These are phyloP conservation scores for Notodromas monacha DNA, from an alignment of 2,888 invertebrate species.

Conservation along the genomic window DNA sequence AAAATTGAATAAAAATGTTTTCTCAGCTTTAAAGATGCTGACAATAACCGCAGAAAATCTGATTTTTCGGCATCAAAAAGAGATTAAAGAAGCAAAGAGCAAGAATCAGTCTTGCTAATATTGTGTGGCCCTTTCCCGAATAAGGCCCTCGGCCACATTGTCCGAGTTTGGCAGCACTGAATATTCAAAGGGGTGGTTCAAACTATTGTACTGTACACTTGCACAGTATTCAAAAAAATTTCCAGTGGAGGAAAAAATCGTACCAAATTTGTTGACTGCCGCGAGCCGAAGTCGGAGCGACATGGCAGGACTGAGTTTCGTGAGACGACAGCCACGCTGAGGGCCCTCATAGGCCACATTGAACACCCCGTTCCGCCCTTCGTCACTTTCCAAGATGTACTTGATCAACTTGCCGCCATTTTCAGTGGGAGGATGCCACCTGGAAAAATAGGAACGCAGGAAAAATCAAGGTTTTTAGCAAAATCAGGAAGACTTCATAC, in stretches of 20 bases:
- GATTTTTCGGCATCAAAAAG: neutral
- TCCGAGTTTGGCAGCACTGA: no score
- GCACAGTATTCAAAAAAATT: no score
- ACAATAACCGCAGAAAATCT: neutral
- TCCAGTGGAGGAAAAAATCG: conserved; percentile 20
- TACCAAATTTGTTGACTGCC: conserved; percentile 46
- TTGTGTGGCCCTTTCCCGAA: no score
- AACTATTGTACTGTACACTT: no score
- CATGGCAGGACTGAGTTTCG: conserved; percentile 40
- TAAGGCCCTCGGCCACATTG: no score
- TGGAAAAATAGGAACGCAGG: no score
- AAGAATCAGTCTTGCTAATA: neutral
- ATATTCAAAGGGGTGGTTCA: no score
- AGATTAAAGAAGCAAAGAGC: neutral
- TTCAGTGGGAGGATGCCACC: conserved; percentile 34
- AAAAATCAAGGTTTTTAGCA: no score
- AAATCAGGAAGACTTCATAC: no score
- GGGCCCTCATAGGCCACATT: conserved; percentile 35
- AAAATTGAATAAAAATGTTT: no score
- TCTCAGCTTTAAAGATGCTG: no score
- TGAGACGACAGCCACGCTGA: conserved; percentile 36
- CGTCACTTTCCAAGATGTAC: conserved; percentile 43
- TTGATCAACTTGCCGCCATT: conserved; percentile 43
- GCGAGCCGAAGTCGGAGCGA: conserved; percentile 47
- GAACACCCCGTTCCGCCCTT: conserved; percentile 30